Base-by-base conservation (phyloP, 2,113 vertebrate genomes). In the Siphamia tubifer region DNA sequence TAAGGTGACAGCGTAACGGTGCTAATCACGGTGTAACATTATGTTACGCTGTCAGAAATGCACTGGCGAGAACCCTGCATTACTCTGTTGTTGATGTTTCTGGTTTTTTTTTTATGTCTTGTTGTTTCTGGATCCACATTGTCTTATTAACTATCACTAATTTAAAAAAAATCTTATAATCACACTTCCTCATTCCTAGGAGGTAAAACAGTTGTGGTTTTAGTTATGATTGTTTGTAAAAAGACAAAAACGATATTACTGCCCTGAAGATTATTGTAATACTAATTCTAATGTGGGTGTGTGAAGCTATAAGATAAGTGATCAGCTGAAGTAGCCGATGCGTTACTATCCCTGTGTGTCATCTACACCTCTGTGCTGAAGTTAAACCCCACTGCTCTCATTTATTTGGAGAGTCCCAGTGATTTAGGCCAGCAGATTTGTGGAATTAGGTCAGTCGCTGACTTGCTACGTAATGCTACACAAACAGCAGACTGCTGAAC, bases 381-480 rank as follows among this genome's bases (percentile, higher is more conserved):
- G 64, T 53, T 80, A 74, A 77, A 79, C 62, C 77, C 68, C 63
- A 87, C 82, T 65, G 68, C 70, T 75, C 77, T 89, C 70, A 58
- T 84, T 81, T 89, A 81, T 86, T 87, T 78, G 77, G 64, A 82
- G 77, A 81, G 70, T 87, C 76, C 71, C 55, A 54, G 74, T 89
- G 81, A 90, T 90, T 90, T 87, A 89, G 88, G 85, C 55, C 89
- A 87, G 45, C 85, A 87, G 87, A 87, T 91, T 88, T 89, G 83
- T 81, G 81, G 89, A 92, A 90, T 89, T 92, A 84, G 91, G 91
- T 89, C 90, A 90, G 83, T 79, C 71, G 84, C 78, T 81, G 60
- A 56, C 63, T 79, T 64, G 74, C 86, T 72, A 78, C 42, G 82
- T 87, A 89, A 88, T 66, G 44, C 67, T 71, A 72, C 11, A 11